These are phyloP conservation scores for Catotricha subobsoleta DNA, from an alignment of 2,888 invertebrate species.

Conservation along the genomic window DNA sequence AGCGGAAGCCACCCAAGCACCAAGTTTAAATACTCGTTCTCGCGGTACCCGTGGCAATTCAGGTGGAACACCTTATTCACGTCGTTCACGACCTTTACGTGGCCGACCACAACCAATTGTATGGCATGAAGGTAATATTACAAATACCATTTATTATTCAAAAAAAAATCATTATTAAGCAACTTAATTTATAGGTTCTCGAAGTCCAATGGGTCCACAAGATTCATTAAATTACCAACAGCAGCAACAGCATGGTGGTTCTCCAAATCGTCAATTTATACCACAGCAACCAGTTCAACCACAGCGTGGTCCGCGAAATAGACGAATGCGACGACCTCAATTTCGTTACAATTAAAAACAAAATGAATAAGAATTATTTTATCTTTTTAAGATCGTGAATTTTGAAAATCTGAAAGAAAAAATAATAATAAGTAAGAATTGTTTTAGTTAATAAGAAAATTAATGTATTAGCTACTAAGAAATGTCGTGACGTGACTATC, in stretches of 20 bases:
- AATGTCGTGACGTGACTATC: no score
- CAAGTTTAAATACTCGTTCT: constrained; percentile 38
- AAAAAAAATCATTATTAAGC: background rate
- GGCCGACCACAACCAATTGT: constrained; percentile 5
- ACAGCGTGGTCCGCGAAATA: background rate
- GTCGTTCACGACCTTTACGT: background rate
- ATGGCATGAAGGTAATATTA: constrained; percentile 5
- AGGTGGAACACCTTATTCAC: background rate
- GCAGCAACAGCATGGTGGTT: constrained; percentile 1
- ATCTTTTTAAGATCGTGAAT: no score
- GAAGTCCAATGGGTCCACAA: background rate
- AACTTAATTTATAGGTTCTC: background rate
- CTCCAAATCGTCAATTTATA: constrained; percentile 2
- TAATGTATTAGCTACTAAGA: no score
- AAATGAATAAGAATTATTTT: no score
- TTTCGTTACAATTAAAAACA: background rate
- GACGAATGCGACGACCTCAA: constrained; percentile 2
- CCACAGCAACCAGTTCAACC: constrained; percentile 1
- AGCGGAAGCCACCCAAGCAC: constrained; percentile 56
- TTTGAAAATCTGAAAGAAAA: no score
- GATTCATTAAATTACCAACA: constrained; percentile 3
- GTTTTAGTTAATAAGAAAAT: no score
- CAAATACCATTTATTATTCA: background rate
- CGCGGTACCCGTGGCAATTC: no score
- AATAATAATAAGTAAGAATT: no score